Percentiles rank a stretch among this genome's conserved stretches.
These are phyloP conservation scores for Trichechus manatus DNA, from an alignment of 2,113 vertebrate genomes.

Conservation along the genomic window DNA sequence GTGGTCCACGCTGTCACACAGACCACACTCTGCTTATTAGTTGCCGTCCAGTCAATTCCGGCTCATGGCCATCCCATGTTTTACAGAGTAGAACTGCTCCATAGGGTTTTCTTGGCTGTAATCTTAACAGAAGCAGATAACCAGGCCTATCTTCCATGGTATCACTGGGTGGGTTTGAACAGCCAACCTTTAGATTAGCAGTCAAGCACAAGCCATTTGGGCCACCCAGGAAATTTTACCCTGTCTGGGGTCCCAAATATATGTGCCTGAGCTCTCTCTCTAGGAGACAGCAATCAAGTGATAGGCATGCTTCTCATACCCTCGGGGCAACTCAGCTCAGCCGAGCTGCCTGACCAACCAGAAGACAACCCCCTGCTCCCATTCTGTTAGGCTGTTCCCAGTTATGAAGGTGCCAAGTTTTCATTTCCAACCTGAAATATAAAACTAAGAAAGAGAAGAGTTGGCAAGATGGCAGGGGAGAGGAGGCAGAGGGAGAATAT, in stretches of 20 bases:
- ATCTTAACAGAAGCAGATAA: background rate
- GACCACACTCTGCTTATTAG: background rate
- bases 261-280: background rate
- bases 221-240: background rate
- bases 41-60: background rate
- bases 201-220: background rate
- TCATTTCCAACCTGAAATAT: conserved; percentile 13
- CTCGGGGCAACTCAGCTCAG: background rate
- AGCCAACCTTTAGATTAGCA: background rate
- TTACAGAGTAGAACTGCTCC: background rate
- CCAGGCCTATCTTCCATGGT: background rate
- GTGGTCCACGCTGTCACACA: no score
- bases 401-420: background rate
- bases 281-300: background rate
- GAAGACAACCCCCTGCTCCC: background rate
- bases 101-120: background rate
- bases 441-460: conserved; percentile 3
- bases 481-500: background rate
- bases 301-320: background rate
- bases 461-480: background rate
- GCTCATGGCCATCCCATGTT: background rate
- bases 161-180: background rate
- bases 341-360: no score
- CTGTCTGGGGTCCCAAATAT: background rate
- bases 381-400: background rate